These are phyloP conservation scores for Hydropsyche tenuis DNA, from an alignment of 1,140 invertebrate species.

Conservation along the genomic window DNA sequence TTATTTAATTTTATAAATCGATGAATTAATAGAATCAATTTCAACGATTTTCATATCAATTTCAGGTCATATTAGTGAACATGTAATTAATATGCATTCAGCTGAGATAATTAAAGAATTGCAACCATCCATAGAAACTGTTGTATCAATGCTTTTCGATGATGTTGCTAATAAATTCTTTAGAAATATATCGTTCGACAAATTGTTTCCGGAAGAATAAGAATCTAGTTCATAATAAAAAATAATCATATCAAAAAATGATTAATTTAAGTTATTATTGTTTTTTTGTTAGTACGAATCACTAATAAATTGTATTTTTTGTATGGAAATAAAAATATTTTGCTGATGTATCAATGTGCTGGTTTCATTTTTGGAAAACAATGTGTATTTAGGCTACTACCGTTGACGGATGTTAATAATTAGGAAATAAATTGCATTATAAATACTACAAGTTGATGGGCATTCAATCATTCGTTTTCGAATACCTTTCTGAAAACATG, in stretches of 20 bases:
- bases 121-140: conserved; percentile 62
- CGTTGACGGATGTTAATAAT: too few relatives aligned
- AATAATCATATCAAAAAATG: background rate
- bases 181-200: conserved; percentile 59
- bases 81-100: conserved; percentile 62
- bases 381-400: too few relatives aligned
- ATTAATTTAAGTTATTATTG: background rate
- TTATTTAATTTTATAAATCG: background rate
- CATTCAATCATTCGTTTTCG: too few relatives aligned
- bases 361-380: too few relatives aligned
- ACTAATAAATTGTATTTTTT: background rate
- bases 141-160: conserved; percentile 61
- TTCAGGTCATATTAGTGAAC: conserved; percentile 61
- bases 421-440: too few relatives aligned
- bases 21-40: background rate
- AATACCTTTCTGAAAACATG: too few relatives aligned
- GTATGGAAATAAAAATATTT: too few relatives aligned
- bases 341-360: too few relatives aligned
- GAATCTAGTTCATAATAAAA: conserved; percentile 46
- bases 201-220: conserved; percentile 60
- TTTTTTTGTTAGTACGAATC: background rate
- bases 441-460: too few relatives aligned
- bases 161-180: conserved; percentile 64
- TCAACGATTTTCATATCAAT: conserved; percentile 34
- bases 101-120: conserved; percentile 60